Evolutionary conservation across 2,888 invertebrate species (phyloP), one percentile per base, ranked within the genome.

Genomic region (Thelaira solivaga): DNA sequence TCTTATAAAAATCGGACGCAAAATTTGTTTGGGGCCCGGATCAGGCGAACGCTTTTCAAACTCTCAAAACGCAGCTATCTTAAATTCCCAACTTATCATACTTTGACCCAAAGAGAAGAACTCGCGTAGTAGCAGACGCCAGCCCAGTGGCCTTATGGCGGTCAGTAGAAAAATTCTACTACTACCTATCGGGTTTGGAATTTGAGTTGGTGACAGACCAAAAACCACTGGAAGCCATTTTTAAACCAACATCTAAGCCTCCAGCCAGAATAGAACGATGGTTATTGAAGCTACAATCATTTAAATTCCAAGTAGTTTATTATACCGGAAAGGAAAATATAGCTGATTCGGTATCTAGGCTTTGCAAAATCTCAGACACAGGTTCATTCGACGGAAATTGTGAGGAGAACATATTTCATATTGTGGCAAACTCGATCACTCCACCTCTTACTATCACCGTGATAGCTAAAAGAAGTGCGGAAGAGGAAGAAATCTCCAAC

Each of bases 111-210:
- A 53, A 75, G 13, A 65, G 41, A 6, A 69, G 53, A 39, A 80
- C 76, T 13, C 65, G 80, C 0, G 51, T 80, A 18, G 69, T 81
- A 41, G 82, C 76, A 1, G 80, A 80, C 49, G 76, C 71, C 26
- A 79, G 74, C 13, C 74, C 80, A 6, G 71, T 80, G 1, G 82
- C 80, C 7, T 55, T 82, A 34, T 74, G 82, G 80, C 78, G 20
- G 79, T 81, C 10, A 1, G 80, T 80, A 1, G 80, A 81, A 31
- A 71, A 67, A 31, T 81, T 79, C 13, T 68, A 75, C 20, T 81
- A 80, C 57, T 82, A 80, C 24, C 16, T 81, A 18, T 59, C 71
- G 1, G 72, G 20, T n/a, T n/a, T n/a, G n/a, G 67, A 77, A 31
- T 81, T 80, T 61, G 62, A 69, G 34, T 43, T 65, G 10, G 76